phyloP scores from a whole-genome alignment of 2,113 vertebrate species.

The Cynoglossus semilaevis region DNA sequence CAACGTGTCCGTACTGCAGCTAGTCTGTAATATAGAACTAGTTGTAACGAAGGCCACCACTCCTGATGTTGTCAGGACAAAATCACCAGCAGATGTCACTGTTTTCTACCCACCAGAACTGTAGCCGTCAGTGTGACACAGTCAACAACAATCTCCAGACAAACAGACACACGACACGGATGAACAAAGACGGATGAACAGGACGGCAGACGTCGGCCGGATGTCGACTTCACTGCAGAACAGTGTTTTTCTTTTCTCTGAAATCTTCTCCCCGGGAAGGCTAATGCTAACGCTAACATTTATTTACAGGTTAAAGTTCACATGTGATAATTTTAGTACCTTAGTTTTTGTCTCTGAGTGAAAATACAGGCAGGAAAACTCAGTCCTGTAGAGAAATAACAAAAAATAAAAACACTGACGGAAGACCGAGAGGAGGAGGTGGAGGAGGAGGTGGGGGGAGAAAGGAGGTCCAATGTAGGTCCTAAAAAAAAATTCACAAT shows the following conservation, averaged over 20 bases:
- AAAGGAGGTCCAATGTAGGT: constrained; percentile 9
- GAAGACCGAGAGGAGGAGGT: background rate
- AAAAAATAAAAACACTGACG: background rate
- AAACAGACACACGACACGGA: constrained; percentile 8
- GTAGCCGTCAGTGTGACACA: too few species aligned
- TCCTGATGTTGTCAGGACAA: too few species aligned
- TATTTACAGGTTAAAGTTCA: constrained; percentile 69
- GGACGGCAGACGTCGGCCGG: constrained; percentile 61
- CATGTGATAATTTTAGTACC: constrained; percentile 63
- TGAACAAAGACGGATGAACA: constrained; percentile 40
- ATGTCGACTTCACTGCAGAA: constrained; percentile 51
- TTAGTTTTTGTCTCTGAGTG: constrained; percentile 46
- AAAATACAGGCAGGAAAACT: constrained; percentile 70
- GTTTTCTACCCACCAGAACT: too few species aligned
- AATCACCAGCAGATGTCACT: too few species aligned
- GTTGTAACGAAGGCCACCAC: too few species aligned
- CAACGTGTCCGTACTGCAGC: too few species aligned
- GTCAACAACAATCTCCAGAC: constrained; percentile 19
- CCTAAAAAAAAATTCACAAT: constrained; percentile 2
- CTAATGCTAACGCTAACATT: constrained; percentile 37
- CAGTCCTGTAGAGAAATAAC: constrained; percentile 50
- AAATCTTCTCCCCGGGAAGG: constrained; percentile 2
- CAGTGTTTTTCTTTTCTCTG: constrained; percentile 33
- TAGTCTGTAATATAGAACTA: too few species aligned
- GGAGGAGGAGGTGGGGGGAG: background rate